Conservation (phyloP, 2,113 vertebrate species). For the Eurypyga helias region DNA sequence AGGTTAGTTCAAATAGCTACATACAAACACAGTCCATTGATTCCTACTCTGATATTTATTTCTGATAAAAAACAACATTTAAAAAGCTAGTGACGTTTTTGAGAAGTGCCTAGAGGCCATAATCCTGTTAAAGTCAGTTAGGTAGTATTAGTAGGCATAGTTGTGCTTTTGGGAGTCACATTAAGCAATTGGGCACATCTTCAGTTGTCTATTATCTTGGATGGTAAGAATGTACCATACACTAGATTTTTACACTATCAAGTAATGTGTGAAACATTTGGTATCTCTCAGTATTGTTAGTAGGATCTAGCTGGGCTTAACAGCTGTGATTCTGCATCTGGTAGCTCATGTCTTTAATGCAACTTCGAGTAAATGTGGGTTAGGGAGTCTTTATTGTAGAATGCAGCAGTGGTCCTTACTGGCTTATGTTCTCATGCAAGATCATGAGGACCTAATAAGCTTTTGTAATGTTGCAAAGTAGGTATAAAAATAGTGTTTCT, state of each 20-base stretch:
- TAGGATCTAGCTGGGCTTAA: neutral
- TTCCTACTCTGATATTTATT: neutral
- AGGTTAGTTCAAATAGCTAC: conserved; percentile 79
- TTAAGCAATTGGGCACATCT: neutral
- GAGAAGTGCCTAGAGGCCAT: neutral
- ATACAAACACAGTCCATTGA: neutral
- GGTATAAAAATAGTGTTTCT: neutral
- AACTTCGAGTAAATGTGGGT: neutral
- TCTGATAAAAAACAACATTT: neutral
- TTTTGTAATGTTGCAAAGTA: neutral
- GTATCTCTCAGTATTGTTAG: neutral
- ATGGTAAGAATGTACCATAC: too few species aligned
- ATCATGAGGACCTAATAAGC: neutral
- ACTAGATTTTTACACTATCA: too few species aligned
- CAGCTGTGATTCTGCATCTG: neutral
- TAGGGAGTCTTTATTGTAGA: neutral
- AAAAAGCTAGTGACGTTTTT: neutral
- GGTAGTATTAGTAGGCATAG: neutral
- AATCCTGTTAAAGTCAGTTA: neutral
- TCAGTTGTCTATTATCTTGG: accelerated
- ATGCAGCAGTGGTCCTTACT: neutral
- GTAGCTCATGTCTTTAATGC: neutral
- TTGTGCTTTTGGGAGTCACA: neutral
- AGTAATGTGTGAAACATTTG: too few species aligned
- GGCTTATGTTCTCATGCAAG: neutral